These are phyloP conservation scores for Brachyrhaphis roseni DNA, from an alignment of 2,797 vertebrate genomes.

Conservation along the genomic window DNA sequence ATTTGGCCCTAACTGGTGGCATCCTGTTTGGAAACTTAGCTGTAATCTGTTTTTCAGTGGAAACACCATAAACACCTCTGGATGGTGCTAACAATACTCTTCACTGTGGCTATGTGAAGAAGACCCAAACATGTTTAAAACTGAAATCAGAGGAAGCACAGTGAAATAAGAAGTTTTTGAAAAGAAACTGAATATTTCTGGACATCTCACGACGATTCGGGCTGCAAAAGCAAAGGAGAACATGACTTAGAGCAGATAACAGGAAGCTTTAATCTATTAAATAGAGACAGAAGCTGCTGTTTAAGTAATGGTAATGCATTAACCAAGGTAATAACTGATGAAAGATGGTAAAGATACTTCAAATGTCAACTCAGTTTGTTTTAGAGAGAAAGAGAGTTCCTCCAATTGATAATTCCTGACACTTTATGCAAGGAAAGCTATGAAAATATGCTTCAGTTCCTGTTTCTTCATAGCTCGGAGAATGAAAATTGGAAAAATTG, in stretches of 20 bases:
- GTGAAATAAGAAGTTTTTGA: background rate
- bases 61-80: background rate
- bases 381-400: background rate
- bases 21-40: background rate
- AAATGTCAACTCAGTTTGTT: background rate
- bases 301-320: background rate
- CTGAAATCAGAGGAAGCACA: background rate
- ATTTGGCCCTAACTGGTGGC: background rate
- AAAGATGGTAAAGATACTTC: background rate
- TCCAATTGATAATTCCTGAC: background rate
- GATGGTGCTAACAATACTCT: background rate
- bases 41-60: background rate
- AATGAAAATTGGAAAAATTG: background rate
- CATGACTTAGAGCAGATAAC: background rate
- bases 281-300: background rate
- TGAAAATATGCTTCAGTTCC: background rate
- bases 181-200: background rate
- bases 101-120: background rate
- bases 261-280: background rate
- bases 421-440: background rate
- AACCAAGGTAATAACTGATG: background rate
- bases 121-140: background rate
- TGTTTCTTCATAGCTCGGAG: background rate
- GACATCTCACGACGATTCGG: background rate
- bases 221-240: background rate